These are phyloP conservation scores for Pantala flavescens DNA, from an alignment of 1,140 invertebrate species.

Conservation along the genomic window DNA sequence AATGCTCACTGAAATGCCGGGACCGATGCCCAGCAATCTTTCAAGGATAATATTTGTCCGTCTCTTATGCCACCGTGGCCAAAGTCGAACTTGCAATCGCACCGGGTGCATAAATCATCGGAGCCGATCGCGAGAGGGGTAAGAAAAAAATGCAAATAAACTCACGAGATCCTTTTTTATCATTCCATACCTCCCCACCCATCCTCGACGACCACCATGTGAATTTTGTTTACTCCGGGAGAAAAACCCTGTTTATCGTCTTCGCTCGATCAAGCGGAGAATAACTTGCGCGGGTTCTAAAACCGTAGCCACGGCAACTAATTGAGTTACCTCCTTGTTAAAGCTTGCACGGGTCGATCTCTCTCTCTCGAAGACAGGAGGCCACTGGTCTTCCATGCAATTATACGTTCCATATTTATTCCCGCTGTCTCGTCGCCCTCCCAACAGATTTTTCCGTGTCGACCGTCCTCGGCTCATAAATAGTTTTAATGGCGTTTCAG, in stretches of 20 bases:
- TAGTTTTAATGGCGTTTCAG: neutral
- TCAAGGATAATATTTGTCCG: constrained; percentile 7
- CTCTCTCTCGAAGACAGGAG: neutral
- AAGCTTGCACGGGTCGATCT: neutral
- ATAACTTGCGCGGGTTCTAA: neutral
- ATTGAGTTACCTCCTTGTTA: constrained; percentile 9
- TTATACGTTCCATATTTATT: constrained; percentile 8
- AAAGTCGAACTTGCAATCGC: neutral
- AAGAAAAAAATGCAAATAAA: too few species aligned
- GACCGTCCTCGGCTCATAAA: neutral
- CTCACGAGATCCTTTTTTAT: too few species aligned
- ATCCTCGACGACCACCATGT: neutral
- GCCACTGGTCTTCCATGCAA: constrained; percentile 7
- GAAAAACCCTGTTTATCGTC: constrained; percentile 1
- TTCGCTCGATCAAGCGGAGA: neutral
- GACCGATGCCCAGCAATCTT: neutral
- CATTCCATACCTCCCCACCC: neutral
- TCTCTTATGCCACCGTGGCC: neutral
- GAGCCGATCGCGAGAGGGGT: neutral
- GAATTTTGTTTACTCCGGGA: neutral
- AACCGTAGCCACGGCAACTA: neutral
- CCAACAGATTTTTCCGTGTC: neutral
- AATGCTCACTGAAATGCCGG: neutral
- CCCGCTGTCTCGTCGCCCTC: neutral
- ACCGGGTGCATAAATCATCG: neutral